phyloP scores from a whole-genome alignment of 37 sponge, comb jelly and placozoan genomes.

The Trichoplax adhaerens region DNA sequence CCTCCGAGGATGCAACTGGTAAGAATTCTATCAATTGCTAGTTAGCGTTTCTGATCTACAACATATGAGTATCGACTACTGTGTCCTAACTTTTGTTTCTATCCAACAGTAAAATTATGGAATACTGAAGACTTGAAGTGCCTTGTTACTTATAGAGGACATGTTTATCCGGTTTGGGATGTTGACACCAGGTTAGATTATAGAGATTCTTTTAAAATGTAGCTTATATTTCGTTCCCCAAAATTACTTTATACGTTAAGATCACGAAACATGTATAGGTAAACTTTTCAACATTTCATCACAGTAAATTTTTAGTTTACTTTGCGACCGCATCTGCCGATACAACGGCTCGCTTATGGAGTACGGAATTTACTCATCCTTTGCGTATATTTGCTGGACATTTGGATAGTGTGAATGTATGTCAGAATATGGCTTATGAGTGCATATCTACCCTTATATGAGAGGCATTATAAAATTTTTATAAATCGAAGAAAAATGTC shows the following conservation, averaged over 20 bases:
- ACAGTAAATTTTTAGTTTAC: constrained; percentile 56
- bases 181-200: constrained; percentile 34
- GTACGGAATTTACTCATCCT: constrained; percentile 40
- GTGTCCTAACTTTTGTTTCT: background rate
- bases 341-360: constrained; percentile 65
- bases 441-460: background rate
- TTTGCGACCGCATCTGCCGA: constrained; percentile 50
- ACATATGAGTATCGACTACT: no score
- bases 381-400: constrained; percentile 72
- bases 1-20: constrained; percentile 47
- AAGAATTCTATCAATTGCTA: background rate
- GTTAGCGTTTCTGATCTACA: background rate
- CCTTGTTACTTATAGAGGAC: constrained; percentile 42
- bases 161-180: constrained; percentile 63
- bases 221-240: background rate
- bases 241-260: background rate
- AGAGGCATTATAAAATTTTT: background rate
- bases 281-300: background rate
- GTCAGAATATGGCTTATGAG: background rate
- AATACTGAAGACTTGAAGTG: constrained; percentile 4
- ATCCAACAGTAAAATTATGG: constrained; percentile 40
- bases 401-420: constrained; percentile 37
- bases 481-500: background rate
- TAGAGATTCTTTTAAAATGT: background rate
- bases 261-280: no score